Evolutionary conservation across 1,140 invertebrate genomes (phyloP).

Genomic region (Helicorthomorpha holstii): DNA sequence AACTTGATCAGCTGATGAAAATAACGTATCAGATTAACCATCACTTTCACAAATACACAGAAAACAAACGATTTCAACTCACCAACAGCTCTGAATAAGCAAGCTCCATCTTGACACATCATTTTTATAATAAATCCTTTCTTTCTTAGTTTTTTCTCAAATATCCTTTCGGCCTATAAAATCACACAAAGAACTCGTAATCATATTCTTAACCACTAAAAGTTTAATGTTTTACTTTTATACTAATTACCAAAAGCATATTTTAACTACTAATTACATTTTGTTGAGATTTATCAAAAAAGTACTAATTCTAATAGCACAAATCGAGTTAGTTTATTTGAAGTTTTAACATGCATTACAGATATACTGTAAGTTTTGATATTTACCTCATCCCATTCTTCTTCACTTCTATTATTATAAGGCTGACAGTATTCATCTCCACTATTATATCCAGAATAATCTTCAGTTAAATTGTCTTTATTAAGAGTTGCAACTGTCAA

Average conservation of each 20-base stretch:
- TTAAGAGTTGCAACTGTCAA: slow-evolving; percentile 11
- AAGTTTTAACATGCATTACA: neutral
- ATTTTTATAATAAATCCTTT: slow-evolving; percentile 67
- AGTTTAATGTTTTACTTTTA: neutral
- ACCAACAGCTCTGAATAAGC: slow-evolving; percentile 70
- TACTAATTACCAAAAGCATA: neutral
- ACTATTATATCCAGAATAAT: slow-evolving; percentile 47
- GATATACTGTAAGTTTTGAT: neutral
- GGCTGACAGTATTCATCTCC: slow-evolving; percentile 52
- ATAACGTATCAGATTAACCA: neutral
- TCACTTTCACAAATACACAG: neutral
- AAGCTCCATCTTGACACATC: slow-evolving; percentile 85
- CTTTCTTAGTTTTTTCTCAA: slow-evolving; percentile 52
- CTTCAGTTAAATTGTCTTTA: slow-evolving; percentile 10
- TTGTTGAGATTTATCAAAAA: neutral
- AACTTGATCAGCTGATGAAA: slow-evolving; percentile 58
- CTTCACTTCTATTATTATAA: slow-evolving; percentile 32
- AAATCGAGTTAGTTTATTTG: neutral
- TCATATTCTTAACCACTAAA: neutral
- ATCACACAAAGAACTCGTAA: neutral
- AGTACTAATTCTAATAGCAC: neutral
- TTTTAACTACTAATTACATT: neutral
- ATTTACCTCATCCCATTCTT: slow-evolving; percentile 40
- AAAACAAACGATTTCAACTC: slow-evolving; percentile 6
- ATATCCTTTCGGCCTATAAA: slow-evolving; percentile 39